Evolutionary conservation across 2,888 invertebrate genomes (phyloP).

Genomic region (Eupithecia insigniata): DNA sequence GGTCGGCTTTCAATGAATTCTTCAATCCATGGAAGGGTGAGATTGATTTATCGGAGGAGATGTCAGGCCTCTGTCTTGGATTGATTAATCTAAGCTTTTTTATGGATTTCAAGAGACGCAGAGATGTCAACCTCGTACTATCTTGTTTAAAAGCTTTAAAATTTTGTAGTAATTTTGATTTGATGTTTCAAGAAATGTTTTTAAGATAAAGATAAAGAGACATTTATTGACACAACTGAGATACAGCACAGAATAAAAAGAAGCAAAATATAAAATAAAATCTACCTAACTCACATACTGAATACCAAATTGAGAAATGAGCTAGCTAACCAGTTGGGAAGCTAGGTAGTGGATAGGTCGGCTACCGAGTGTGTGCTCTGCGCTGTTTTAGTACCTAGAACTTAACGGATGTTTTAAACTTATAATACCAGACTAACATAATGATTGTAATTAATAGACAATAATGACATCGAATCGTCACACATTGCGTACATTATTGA

Average conservation of each 20-base stretch:
- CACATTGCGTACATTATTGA: too few species aligned
- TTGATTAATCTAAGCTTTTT: conserved; percentile 25
- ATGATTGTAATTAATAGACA: neutral
- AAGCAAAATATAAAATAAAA: too few species aligned
- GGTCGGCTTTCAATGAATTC: neutral
- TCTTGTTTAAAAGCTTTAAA: neutral
- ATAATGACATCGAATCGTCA: too few species aligned
- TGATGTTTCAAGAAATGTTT: neutral
- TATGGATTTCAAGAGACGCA: neutral
- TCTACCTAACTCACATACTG: too few species aligned
- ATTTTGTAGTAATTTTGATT: neutral
- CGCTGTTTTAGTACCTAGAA: too few species aligned
- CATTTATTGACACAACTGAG: too few species aligned
- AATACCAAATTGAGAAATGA: too few species aligned
- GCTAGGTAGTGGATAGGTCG: too few species aligned
- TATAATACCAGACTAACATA: neutral
- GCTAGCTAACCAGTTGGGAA: too few species aligned
- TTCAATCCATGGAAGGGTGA: conserved; percentile 5
- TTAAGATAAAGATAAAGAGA: too few species aligned
- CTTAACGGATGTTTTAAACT: neutral
- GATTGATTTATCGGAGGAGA: conserved; percentile 13
- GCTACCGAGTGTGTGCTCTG: too few species aligned
- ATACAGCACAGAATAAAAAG: too few species aligned
- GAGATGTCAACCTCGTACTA: neutral
- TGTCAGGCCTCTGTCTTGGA: conserved; percentile 11